phyloP scores from a whole-genome alignment of 2,113 vertebrate species.

The cat (Felis catus) region F.catus_Fca126_mat1.0 CM031419.1:165568501-165569000 shows the following conservation, averaged over 20 bases:
- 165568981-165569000: too few relatives aligned
- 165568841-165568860: too few relatives aligned
- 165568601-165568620: background rate
- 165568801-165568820: slow-evolving; percentile 2
- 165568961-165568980: too few relatives aligned
- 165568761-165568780: background rate
- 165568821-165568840: background rate
- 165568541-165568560: background rate
- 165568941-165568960: too few relatives aligned
- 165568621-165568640: background rate
- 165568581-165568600: background rate
- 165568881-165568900: too few relatives aligned
- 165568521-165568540: background rate
- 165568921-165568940: too few relatives aligned
- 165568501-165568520: background rate
- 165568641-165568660: background rate
- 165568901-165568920: too few relatives aligned
- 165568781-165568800: background rate
- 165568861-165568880: too few relatives aligned
- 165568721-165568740: background rate
- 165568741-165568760: background rate
- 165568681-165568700: background rate
- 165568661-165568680: background rate
- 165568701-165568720: background rate
- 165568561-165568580: background rate